Percentiles rank a stretch among this genome's conserved stretches.
These are phyloP conservation scores for Acanthaster planci DNA, from an alignment of 35 echinoderm and acorn worm species.

Conservation along the genomic window DNA sequence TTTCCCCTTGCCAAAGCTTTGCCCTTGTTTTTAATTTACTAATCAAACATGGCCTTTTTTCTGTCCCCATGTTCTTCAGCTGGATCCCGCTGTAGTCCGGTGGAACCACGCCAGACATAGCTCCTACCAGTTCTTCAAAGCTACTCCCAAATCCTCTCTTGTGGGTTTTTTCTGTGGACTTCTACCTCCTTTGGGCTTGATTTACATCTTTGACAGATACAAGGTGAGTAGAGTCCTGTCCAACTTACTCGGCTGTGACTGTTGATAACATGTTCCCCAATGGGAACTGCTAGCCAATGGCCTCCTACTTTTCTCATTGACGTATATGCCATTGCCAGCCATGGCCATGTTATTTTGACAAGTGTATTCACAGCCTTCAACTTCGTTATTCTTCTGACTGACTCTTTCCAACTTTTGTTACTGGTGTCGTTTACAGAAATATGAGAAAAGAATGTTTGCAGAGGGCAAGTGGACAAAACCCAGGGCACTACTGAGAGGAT, in stretches of 20 bases:
- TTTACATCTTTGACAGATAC: slow-evolving; percentile 7
- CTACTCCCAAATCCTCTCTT: slow-evolving; percentile 53
- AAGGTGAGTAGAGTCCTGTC: slow-evolving; percentile 26
- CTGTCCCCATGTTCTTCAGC: slow-evolving; percentile 27
- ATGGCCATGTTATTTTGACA: too few species aligned
- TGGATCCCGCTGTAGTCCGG: slow-evolving; percentile 67
- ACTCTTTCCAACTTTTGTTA: neutral
- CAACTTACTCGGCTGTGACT: neutral
- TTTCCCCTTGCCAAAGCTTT: neutral
- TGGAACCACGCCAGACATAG: slow-evolving; percentile 67
- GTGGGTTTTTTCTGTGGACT: slow-evolving; percentile 50
- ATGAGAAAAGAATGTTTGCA: neutral
- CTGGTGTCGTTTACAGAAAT: neutral
- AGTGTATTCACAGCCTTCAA: too few species aligned
- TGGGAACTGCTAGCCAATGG: neutral
- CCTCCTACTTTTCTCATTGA: neutral
- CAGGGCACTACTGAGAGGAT: neutral
- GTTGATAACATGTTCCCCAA: neutral
- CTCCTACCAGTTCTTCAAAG: slow-evolving; percentile 56
- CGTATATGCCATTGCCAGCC: too few species aligned
- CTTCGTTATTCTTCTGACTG: too few species aligned
- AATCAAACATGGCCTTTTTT: neutral
- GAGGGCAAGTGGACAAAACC: neutral
- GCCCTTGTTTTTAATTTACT: neutral
- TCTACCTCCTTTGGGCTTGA: slow-evolving; percentile 20